Conservation (phyloP, 2,888 invertebrate genomes). For the Drosophila emarginata region DNA sequence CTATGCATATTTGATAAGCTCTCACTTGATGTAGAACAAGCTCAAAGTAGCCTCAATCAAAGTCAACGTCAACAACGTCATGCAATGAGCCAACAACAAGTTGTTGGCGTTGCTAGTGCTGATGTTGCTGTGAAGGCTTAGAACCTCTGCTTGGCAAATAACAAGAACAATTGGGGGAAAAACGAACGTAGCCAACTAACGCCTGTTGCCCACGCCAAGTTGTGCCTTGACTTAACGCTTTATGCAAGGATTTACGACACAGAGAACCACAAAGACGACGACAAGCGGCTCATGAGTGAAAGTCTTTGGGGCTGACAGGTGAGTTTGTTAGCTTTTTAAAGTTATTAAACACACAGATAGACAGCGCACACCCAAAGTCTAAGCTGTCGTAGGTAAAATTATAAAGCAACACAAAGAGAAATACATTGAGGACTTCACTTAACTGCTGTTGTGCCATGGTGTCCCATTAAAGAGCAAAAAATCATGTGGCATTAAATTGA, state of each 20-base stretch:
- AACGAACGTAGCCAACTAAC: constrained; percentile 21
- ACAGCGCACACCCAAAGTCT: constrained; percentile 37
- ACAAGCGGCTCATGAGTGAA: constrained; percentile 38
- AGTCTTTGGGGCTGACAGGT: constrained; percentile 35
- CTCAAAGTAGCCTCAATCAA: constrained; percentile 1
- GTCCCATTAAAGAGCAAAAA: constrained; percentile 40
- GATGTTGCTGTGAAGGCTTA: constrained; percentile 51
- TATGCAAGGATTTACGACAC: constrained; percentile 61
- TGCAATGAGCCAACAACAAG: constrained; percentile 22
- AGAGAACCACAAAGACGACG: constrained; percentile 27
- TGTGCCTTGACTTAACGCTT: constrained; percentile 57
- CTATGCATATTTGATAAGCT: constrained; percentile 56
- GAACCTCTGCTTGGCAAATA: constrained; percentile 43
- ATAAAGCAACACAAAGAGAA: constrained; percentile 47
- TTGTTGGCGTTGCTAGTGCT: constrained; percentile 23
- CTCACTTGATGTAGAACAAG: constrained; percentile 35
- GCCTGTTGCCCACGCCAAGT: constrained; percentile 48
- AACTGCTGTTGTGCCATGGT: no score
- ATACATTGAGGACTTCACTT: constrained; percentile 1
- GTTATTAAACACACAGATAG: constrained; percentile 52
- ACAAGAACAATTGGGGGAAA: no score
- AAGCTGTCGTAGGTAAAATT: constrained; percentile 41
- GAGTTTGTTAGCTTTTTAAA: constrained; percentile 68
- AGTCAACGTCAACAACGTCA: constrained; percentile 7
- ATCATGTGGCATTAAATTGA: constrained; percentile 33